A percentile compares a stretch with the other conserved stretches of the same genome.
These are phyloP conservation scores for Dascyllus trimaculatus DNA, from an alignment of 2,113 vertebrate genomes.

Conservation along the genomic window DNA sequence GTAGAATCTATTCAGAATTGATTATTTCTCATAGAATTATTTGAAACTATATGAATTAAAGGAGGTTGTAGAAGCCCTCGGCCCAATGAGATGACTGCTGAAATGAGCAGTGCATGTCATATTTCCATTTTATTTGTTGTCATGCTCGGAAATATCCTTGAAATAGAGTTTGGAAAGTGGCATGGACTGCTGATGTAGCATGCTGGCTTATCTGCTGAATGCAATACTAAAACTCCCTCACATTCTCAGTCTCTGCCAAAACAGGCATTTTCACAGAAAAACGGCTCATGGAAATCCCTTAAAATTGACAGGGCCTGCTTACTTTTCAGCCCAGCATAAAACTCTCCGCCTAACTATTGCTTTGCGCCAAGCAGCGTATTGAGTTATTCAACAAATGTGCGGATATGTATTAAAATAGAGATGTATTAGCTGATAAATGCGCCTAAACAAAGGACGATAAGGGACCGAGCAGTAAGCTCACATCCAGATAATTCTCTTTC, in stretches of 20 bases:
- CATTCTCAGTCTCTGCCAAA: constrained; percentile 43
- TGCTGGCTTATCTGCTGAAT: constrained; percentile 61
- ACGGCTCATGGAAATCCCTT: constrained; percentile 64
- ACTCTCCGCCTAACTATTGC: neutral
- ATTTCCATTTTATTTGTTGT: constrained; percentile 46
- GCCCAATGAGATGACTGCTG: neutral
- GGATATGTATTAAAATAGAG: constrained; percentile 28
- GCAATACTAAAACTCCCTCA: constrained; percentile 56
- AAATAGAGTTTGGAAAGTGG: constrained; percentile 40
- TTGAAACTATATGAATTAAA: neutral
- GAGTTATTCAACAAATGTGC: constrained; percentile 18
- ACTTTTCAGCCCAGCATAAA: constrained; percentile 54
- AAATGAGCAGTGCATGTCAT: constrained; percentile 27
- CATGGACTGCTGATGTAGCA: constrained; percentile 55
- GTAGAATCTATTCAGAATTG: too few species aligned
- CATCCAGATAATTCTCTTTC: constrained; percentile 43
- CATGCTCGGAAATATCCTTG: constrained; percentile 33
- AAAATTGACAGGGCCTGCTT: constrained; percentile 55
- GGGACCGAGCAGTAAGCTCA: constrained; percentile 22
- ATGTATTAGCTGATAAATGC: constrained; percentile 47
- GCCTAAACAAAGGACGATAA: constrained; percentile 33
- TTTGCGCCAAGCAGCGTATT: neutral
- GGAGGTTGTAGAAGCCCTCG: neutral
- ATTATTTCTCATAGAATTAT: neutral
- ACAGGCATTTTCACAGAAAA: constrained; percentile 56